These are phyloP conservation scores for Tylochromis polylepis DNA, from an alignment of 2,113 vertebrate species.

Conservation along the genomic window DNA sequence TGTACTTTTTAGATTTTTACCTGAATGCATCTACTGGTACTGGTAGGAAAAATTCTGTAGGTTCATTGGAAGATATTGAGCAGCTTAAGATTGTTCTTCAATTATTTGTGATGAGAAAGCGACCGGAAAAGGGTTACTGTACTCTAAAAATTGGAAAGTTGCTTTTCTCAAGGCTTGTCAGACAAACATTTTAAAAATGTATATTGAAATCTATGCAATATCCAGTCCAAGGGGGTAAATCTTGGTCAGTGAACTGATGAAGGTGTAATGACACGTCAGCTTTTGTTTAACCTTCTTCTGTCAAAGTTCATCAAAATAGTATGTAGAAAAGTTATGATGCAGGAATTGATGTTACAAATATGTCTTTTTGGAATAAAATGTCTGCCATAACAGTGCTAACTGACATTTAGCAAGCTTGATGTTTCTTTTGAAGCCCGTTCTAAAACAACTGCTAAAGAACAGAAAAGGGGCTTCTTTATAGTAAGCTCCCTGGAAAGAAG, in stretches of 20 bases:
- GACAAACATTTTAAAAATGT: neutral
- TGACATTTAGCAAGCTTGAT: neutral
- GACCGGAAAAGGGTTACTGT: neutral
- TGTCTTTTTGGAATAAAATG: neutral
- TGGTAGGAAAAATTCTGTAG: neutral
- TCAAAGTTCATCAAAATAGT: neutral
- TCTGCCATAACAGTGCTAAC: neutral
- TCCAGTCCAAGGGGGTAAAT: neutral
- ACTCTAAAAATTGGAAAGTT: neutral
- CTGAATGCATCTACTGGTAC: neutral
- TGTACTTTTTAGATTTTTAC: neutral
- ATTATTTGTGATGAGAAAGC: neutral
- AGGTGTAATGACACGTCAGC: rapidly evolving
- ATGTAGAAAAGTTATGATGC: neutral
- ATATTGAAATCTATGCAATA: neutral
- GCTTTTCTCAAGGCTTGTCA: neutral
- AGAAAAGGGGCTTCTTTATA: neutral
- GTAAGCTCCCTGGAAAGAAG: neutral
- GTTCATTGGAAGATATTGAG: neutral
- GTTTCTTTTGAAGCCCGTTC: neutral
- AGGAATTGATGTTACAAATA: neutral
- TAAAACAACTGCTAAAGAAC: neutral
- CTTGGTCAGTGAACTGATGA: neutral
- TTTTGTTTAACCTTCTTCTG: neutral
- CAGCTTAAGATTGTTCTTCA: neutral